phyloP scores from a whole-genome alignment of 2,797 vertebrate species.

The Urosaurus nigricauda region DNA sequence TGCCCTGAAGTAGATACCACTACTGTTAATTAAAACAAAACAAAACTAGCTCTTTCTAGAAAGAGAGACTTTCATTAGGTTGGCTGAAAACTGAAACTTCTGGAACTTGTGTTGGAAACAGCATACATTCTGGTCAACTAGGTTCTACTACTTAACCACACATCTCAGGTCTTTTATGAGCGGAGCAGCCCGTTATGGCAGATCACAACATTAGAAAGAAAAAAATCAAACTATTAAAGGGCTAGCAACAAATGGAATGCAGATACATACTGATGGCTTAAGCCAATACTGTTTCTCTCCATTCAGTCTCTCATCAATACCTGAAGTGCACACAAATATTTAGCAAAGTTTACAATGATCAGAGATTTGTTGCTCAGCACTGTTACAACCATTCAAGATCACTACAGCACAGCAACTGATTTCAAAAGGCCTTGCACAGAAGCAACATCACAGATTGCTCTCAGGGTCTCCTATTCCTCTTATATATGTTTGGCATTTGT shows the following conservation, averaged over 20 bases:
- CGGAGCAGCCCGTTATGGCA: conserved; percentile 9
- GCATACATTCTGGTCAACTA: neutral
- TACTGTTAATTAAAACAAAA: neutral
- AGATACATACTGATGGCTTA: neutral
- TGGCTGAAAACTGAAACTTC: neutral
- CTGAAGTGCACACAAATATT: neutral
- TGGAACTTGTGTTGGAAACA: neutral
- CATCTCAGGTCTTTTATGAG: neutral
- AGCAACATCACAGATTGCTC: conserved; percentile 20
- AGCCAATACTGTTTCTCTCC: neutral
- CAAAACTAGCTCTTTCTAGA: conserved; percentile 1
- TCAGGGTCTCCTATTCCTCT: neutral
- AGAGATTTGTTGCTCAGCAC: conserved; percentile 19
- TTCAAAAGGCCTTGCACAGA: conserved; percentile 28
- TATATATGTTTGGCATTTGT: conserved; percentile 32
- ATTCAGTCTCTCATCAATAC: conserved; percentile 10
- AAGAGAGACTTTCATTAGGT: neutral
- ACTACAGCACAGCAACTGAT: conserved; percentile 9
- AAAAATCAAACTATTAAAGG: neutral
- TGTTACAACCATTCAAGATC: conserved; percentile 26
- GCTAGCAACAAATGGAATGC: conserved; percentile 6
- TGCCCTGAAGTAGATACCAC: neutral
- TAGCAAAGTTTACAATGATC: conserved; percentile 1
- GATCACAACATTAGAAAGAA: neutral
- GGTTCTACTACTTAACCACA: neutral